A percentile compares a stretch with the other conserved stretches of the same genome.
phyloP scores from a whole-genome alignment of 2,888 invertebrate genomes.

The Patella depressa region DNA sequence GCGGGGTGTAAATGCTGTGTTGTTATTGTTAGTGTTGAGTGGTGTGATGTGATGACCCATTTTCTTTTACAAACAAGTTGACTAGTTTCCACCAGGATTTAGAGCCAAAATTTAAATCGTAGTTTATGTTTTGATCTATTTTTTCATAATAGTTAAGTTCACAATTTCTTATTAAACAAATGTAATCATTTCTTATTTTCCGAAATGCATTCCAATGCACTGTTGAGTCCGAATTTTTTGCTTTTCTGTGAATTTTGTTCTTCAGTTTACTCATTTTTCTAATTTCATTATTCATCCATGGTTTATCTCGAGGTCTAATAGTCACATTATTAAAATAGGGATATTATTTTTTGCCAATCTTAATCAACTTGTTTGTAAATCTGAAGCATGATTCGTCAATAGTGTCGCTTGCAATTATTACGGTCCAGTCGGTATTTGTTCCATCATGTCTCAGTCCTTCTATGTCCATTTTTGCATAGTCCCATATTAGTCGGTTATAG shows the following conservation, averaged over 20 bases:
- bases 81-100: conserved; percentile 2
- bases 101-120: background rate
- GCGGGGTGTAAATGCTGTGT: too few relatives aligned
- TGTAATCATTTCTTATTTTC: background rate
- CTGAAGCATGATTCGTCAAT: too few relatives aligned
- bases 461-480: too few relatives aligned
- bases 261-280: background rate
- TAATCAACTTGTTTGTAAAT: background rate
- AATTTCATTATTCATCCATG: conserved; percentile 1
- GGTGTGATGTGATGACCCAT: background rate
- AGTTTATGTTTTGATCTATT: background rate
- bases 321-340: background rate
- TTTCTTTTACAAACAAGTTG: background rate
- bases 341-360: background rate
- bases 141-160: background rate
- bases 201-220: too few relatives aligned
- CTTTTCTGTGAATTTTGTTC: too few relatives aligned
- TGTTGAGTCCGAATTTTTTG: too few relatives aligned
- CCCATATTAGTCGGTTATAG: too few relatives aligned
- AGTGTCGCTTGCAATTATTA: too few relatives aligned
- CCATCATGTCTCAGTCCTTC: too few relatives aligned
- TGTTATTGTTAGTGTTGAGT: too few relatives aligned
- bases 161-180: background rate
- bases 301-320: background rate
- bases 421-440: too few relatives aligned